Evolutionary conservation across 2,113 vertebrate genomes (phyloP).

Genomic region (Pelobates fuscus): DNA sequence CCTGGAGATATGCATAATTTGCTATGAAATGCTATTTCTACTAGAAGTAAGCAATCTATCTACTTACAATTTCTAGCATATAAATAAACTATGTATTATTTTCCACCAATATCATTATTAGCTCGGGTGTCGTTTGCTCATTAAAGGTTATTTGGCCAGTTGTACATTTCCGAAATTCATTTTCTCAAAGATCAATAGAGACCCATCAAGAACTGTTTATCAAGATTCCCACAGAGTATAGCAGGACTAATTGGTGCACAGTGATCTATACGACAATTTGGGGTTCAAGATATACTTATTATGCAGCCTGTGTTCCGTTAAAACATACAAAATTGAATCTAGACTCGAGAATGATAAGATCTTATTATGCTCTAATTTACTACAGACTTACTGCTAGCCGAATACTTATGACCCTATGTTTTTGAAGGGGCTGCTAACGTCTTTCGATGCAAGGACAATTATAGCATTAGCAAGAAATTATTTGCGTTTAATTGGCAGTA

Average conservation of each 20-base stretch:
- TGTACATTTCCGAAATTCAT: conserved; percentile 36
- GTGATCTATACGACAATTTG: conserved; percentile 29
- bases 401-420: background rate
- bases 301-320: conserved; percentile 5
- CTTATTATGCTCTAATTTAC: background rate
- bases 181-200: conserved; percentile 41
- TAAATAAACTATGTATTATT: conserved; percentile 30
- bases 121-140: conserved; percentile 25
- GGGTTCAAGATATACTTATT: conserved; percentile 25
- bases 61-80: conserved; percentile 1
- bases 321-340: conserved; percentile 4
- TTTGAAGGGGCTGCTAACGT: too few relatives aligned
- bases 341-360: background rate
- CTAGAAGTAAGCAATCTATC: conserved; percentile 12
- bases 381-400: background rate
- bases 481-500: too few relatives aligned
- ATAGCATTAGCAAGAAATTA: too few relatives aligned
- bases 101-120: conserved; percentile 33
- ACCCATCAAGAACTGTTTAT: conserved; percentile 40
- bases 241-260: conserved; percentile 27
- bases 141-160: conserved; percentile 27
- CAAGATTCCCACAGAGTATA: conserved; percentile 30
- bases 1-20: background rate
- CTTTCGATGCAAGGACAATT: too few relatives aligned
- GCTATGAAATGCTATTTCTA: conserved; percentile 1